A percentile compares a stretch with the other conserved stretches of the same genome.
These are phyloP conservation scores for Drosophila aff. DNA, from an alignment of 1,140 invertebrate genomes.

Conservation along the genomic window DNA sequence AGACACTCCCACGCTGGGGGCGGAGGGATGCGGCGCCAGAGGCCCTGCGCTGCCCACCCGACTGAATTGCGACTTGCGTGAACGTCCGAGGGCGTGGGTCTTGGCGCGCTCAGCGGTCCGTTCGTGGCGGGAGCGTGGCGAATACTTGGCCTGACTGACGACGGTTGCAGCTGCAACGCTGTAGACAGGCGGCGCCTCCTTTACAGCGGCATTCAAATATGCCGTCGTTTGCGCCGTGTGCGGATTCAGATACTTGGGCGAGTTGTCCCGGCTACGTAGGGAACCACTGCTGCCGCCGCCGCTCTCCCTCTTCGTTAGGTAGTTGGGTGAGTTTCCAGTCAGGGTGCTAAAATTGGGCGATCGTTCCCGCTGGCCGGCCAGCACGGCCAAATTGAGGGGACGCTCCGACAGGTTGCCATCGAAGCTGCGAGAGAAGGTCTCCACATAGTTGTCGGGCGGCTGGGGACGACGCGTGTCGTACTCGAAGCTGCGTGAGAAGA, in stretches of 20 bases:
- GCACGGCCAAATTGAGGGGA: slow-evolving; percentile 35
- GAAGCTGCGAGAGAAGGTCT: slow-evolving; percentile 84
- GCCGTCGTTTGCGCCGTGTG: slow-evolving; percentile 62
- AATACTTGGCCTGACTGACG: slow-evolving; percentile 55
- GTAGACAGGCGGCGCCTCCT: slow-evolving; percentile 78
- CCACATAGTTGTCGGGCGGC: slow-evolving; percentile 72
- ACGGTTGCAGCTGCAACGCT: slow-evolving; percentile 35
- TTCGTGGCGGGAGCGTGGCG: slow-evolving; percentile 66
- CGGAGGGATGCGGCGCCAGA: slow-evolving; percentile 18
- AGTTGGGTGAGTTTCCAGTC: slow-evolving; percentile 83
- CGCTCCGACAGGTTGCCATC: slow-evolving; percentile 80
- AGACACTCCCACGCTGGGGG: slow-evolving; percentile 54
- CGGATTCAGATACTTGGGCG: slow-evolving; percentile 75
- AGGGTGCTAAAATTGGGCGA: slow-evolving; percentile 80
- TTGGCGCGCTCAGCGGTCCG: slow-evolving; percentile 76
- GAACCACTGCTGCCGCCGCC: slow-evolving; percentile 63
- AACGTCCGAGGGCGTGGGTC: slow-evolving; percentile 68
- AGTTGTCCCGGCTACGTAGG: slow-evolving; percentile 77
- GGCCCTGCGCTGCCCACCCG: slow-evolving; percentile 51
- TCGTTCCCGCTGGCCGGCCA: slow-evolving; percentile 62
- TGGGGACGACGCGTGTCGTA: slow-evolving; percentile 76
- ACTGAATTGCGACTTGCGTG: slow-evolving; percentile 77
- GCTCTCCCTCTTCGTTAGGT: slow-evolving; percentile 77
- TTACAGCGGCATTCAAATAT: slow-evolving; percentile 77
- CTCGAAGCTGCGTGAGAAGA: slow-evolving; percentile 84